A percentile compares a stretch with the other conserved stretches of the same genome.
Evolutionary conservation across 2,113 vertebrate species (phyloP).

Genomic region (Prietella phreatophila): DNA sequence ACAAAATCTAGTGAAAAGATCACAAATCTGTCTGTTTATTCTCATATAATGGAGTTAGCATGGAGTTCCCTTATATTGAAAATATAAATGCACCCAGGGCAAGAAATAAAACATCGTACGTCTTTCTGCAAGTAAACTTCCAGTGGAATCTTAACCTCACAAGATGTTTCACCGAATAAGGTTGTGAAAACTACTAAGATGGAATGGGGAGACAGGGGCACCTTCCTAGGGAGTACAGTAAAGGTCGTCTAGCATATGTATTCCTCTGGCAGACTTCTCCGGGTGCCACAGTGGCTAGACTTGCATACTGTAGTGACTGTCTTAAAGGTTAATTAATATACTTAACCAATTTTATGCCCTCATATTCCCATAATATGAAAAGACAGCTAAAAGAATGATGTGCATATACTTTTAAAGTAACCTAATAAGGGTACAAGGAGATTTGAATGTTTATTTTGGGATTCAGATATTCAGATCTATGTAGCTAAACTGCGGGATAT

Average conservation of each 20-base stretch:
- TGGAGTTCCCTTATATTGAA: neutral
- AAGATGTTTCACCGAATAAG: neutral
- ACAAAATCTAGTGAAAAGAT: neutral
- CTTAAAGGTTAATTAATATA: slow-evolving; percentile 27
- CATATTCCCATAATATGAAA: neutral
- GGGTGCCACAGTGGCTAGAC: slow-evolving; percentile 14
- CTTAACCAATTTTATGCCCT: slow-evolving; percentile 5
- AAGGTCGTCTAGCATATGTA: slow-evolving; percentile 22
- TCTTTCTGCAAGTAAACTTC: neutral
- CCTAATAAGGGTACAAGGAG: neutral
- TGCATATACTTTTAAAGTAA: neutral
- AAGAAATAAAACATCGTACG: neutral
- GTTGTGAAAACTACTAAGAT: neutral
- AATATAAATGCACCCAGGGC: neutral
- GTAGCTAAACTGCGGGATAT: neutral
- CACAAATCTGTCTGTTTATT: neutral
- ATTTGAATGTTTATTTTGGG: slow-evolving; percentile 6
- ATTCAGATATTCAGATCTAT: slow-evolving; percentile 23
- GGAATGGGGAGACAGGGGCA: neutral
- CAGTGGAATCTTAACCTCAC: neutral
- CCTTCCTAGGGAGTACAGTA: slow-evolving; percentile 23
- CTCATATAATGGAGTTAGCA: neutral
- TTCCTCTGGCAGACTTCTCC: neutral
- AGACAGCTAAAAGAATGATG: neutral
- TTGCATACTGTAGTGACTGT: slow-evolving; percentile 1